phyloP scores from a whole-genome alignment of 2,888 invertebrate species.

The Reticulitermes lucifugus region DNA sequence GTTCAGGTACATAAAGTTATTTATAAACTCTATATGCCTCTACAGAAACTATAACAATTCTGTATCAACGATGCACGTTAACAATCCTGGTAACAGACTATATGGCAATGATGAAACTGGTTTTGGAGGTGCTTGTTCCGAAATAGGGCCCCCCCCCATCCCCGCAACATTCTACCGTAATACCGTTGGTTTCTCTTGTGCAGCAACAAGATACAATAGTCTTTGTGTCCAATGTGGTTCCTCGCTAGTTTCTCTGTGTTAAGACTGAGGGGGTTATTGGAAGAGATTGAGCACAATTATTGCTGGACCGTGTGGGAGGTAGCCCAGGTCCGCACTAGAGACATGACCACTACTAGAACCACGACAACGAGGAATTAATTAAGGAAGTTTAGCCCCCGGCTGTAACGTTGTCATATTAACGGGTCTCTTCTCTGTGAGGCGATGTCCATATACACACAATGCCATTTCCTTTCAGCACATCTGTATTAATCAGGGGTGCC shows the following conservation, averaged over 20 bases:
- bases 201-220: neutral
- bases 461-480: neutral
- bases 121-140: neutral
- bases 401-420: constrained; percentile 24
- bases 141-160: neutral
- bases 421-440: neutral
- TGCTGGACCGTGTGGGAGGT: constrained; percentile 22
- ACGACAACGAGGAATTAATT: constrained; percentile 42
- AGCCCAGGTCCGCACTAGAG: neutral
- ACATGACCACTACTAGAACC: constrained; percentile 6
- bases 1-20: too few relatives aligned
- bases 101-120: too few relatives aligned
- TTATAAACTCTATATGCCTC: too few relatives aligned
- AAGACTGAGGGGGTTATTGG: constrained; percentile 6
- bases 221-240: neutral
- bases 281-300: constrained; percentile 42
- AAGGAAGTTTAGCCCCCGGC: constrained; percentile 31
- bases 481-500: neutral
- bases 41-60: too few relatives aligned
- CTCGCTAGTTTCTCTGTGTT: neutral
- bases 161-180: neutral
- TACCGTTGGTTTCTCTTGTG: neutral
- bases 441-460: constrained; percentile 10
- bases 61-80: too few relatives aligned
- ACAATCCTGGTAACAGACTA: too few relatives aligned